Percentiles rank a stretch among this genome's conserved stretches.
phyloP scores from a whole-genome alignment of 2,888 invertebrate genomes.

The Limnephilus rhombicus region DNA sequence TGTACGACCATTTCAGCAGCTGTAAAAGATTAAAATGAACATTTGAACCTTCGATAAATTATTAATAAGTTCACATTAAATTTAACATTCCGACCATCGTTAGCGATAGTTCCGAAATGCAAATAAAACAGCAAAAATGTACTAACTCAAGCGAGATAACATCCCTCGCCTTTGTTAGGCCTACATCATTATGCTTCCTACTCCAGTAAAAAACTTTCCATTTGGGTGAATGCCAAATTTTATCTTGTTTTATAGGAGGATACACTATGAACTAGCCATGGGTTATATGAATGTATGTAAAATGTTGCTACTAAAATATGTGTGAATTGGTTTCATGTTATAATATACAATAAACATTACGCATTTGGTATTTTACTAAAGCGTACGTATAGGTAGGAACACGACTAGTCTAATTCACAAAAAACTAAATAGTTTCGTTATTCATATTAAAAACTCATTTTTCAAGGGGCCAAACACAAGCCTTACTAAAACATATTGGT shows the following conservation, averaged over 20 bases:
- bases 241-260: background rate
- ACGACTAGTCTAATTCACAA: too few species aligned
- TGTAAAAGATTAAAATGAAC: constrained; percentile 69
- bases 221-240: background rate
- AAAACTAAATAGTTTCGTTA: too few species aligned
- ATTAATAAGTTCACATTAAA: background rate
- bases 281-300: background rate
- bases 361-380: too few species aligned
- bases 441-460: too few species aligned
- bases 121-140: background rate
- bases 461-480: too few species aligned
- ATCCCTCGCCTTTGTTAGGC: background rate
- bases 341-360: background rate
- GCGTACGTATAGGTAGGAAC: too few species aligned
- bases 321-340: background rate
- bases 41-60: constrained; percentile 59
- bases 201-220: background rate
- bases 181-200: background rate
- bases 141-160: background rate
- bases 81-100: background rate
- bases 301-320: background rate
- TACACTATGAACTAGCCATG: background rate
- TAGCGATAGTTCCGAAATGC: background rate
- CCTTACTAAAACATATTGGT: too few species aligned
- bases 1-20: constrained; percentile 78